A percentile compares a stretch with the other conserved stretches of the same genome.
These are phyloP conservation scores for Andinoacara biseriatus DNA, from an alignment of 2,113 vertebrate genomes.

Conservation along the genomic window DNA sequence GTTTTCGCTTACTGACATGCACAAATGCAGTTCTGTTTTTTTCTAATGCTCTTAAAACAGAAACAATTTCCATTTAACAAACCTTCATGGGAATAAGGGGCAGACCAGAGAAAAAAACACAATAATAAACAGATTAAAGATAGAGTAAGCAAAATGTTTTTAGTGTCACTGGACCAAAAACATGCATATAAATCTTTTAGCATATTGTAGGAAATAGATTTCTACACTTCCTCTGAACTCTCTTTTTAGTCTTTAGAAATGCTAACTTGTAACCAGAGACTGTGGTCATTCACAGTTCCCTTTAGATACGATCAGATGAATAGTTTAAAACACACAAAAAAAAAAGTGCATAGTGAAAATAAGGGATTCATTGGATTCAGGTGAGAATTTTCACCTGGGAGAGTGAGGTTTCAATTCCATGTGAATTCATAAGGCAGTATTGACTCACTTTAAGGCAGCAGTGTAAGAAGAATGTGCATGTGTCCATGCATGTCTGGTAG, in stretches of 20 bases:
- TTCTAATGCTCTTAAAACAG: constrained; percentile 22
- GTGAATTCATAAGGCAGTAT: neutral
- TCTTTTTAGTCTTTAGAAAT: neutral
- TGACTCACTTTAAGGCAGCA: neutral
- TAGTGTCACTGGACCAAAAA: neutral
- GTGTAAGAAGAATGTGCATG: neutral
- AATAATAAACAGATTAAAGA: constrained; percentile 1
- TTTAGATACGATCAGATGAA: neutral
- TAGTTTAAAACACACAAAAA: neutral
- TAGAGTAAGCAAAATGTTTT: neutral
- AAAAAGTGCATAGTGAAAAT: neutral
- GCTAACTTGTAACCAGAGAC: neutral
- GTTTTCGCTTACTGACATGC: constrained; percentile 9
- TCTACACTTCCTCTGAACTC: neutral
- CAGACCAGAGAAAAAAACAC: neutral
- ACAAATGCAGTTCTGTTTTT: constrained; percentile 20
- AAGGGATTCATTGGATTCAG: neutral
- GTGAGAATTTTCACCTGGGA: neutral
- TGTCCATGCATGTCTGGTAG: neutral
- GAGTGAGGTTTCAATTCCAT: neutral
- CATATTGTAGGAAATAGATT: neutral
- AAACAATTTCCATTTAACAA: neutral
- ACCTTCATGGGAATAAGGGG: neutral
- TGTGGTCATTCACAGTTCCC: neutral
- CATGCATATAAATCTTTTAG: neutral